Evolutionary conservation across 2,113 vertebrate genomes (phyloP), one percentile per base, ranked within the genome.

Genomic region (Antechinus stuartii): DNA sequence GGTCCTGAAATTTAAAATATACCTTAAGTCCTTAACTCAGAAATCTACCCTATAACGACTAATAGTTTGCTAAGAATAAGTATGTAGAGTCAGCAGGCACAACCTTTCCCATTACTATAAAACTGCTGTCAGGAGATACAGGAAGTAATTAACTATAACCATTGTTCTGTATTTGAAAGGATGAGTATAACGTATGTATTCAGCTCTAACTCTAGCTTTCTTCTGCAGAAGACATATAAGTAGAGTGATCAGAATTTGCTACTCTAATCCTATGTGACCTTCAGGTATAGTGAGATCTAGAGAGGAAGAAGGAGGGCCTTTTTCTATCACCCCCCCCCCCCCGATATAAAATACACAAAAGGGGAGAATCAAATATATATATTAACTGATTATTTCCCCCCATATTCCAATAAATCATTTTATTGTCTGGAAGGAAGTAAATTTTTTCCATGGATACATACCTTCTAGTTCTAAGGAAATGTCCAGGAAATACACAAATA

Each of bases 371-470:
- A 57, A 92, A 47, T 30, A 26, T 23, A 2, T 90, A 53, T 93
- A 93, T 92, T 92, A 90, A 90, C 49, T 92, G 92, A 96, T 53
- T 92, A 89, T 93, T 26, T 8, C 54, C 93, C 47, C 50, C 76
- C 46, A 90, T 25, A 68, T 54, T 90, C 8, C 47, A 55, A 94
- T 94, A 27, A 91, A 47, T 27, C 24, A 90, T 76, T 96, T 98
- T 98, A 98, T 96, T 97, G 84, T 92, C n/a, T 26, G 3, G 8
- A 54, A 68, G 93, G 25, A 53, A 46, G 35, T 0, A 26, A 42
- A 68, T 25, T 92, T 54, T 22, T 49, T 22, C 27, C 0, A 24
- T 25, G 42, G 93, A 24, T 90, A 50, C 35, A 6, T 27, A 46
- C n/a, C 35, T 46, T 23, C 89, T 0, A 0, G 24, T 50, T 47